Conservation (phyloP, 2,888 invertebrate genomes). For the Nomada ruficornis region DNA sequence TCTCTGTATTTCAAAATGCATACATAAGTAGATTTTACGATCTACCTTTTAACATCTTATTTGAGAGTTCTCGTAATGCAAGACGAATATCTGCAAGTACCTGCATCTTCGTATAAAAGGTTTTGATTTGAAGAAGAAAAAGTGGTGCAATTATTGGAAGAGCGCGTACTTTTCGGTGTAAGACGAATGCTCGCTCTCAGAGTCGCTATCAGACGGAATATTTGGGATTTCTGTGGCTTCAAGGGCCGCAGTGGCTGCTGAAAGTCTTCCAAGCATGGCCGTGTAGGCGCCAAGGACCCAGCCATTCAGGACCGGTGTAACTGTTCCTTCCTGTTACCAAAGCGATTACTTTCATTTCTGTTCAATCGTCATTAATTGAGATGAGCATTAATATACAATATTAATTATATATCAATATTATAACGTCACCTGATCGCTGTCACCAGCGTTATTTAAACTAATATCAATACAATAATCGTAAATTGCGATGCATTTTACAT, state of each 20-base stretch:
- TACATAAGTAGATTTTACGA: neutral
- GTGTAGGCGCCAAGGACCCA: slow-evolving; percentile 83
- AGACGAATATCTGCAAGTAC: neutral
- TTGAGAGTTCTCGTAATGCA: neutral
- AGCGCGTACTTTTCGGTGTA: slow-evolving; percentile 76
- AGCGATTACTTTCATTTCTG: neutral
- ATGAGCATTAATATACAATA: neutral
- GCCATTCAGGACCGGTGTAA: slow-evolving; percentile 80
- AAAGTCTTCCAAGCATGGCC: slow-evolving; percentile 81
- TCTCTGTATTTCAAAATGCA: neutral
- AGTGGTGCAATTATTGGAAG: neutral
- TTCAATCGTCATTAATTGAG: neutral
- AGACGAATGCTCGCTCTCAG: slow-evolving; percentile 81
- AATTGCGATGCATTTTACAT: neutral
- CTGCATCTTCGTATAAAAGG: neutral
- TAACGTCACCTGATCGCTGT: too few species aligned
- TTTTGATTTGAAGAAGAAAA: neutral
- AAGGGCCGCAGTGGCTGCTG: slow-evolving; percentile 81
- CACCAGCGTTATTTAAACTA: neutral
- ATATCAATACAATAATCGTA: too few species aligned
- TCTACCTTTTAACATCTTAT: neutral
- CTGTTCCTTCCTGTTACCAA: slow-evolving; percentile 76
- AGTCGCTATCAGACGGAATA: slow-evolving; percentile 80
- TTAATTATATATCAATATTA: too few species aligned
- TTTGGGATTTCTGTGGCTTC: slow-evolving; percentile 78